Base-by-base conservation (phyloP, 2,888 invertebrate genomes). In the Brachycybe producta region DNA sequence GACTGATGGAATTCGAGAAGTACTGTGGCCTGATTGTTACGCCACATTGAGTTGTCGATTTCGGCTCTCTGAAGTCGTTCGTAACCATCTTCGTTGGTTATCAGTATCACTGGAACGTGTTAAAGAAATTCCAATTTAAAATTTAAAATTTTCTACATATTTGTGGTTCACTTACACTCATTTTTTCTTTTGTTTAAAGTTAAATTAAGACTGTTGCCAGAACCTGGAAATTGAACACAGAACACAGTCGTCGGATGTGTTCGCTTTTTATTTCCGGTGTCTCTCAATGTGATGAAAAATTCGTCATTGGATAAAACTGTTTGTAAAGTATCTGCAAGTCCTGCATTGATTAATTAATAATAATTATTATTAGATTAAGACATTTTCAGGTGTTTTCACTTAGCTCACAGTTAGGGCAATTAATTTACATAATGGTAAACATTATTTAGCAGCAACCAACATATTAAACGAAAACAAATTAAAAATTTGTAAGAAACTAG, bases 91-190 rank as follows among this genome's bases (percentile, higher is more conserved):
- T 51, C 51, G 27, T 28, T 21, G 8, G 49, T 41, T 17, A 34
- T 42, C 41, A 49, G 23, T 13, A 49, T 40, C 23, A 49, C 49
- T 49, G 30, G n/a, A 38, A 39, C 17, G 15, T 38, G 15, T 17
- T 13, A 15, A 11, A 38, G 15, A 38, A 38, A 38, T 8, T 11
- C 8, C n/a, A n/a, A n/a, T n/a, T n/a, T n/a, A n/a, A 19, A 5
- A 4, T 5, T 3, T 3, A 35, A 35, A 17, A 35, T 19, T 17
- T 8, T 5, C n/a, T n/a, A 38, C 39, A 38, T 15, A 38, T 38
- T 38, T 38, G n/a, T n/a, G n/a, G n/a, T n/a, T n/a, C n/a, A 38
- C 51, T 51, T 45, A 51, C 51, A 30, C 39, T 51, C 51, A 23
- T 51, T 51, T 38, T 34, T 51, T 23, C 43, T 35, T 43, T 46